Conservation (phyloP, 2,113 vertebrate species). For the Fukomys damarensis region DNA sequence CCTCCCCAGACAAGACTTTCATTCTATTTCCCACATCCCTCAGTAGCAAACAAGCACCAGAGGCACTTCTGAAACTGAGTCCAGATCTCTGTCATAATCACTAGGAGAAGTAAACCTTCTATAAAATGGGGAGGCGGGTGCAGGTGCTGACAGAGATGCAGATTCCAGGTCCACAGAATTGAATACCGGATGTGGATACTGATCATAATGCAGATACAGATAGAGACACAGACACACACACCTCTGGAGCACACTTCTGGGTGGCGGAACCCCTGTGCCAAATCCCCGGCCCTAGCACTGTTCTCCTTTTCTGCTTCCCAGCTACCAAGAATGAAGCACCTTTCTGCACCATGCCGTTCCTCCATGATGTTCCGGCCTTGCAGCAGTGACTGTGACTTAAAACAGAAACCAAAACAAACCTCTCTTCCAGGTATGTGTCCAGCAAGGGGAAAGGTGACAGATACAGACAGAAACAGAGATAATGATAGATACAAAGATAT, state of each 20-base stretch:
- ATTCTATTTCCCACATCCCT: not conserved
- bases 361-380: not conserved
- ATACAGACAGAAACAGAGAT: no score
- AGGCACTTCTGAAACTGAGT: not conserved
- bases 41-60: not conserved
- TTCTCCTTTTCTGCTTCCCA: not conserved
- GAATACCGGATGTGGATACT: no score
- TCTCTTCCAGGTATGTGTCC: not conserved
- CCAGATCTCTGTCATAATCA: no score
- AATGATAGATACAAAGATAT: no score
- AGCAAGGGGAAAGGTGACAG: not conserved
- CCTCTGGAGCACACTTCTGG: no score
- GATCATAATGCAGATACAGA: fast-evolving
- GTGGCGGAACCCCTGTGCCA: not conserved
- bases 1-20: not conserved
- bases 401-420: not conserved
- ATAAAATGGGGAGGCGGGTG: no score
- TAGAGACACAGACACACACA: not conserved
- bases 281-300: not conserved
- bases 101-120: not conserved
- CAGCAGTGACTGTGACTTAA: not conserved
- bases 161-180: not conserved
- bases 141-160: not conserved
- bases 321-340: not conserved
- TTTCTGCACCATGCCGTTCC: not conserved